phyloP scores from a whole-genome alignment of 1,140 invertebrate genomes.

The Steinernema feltiae region DNA sequence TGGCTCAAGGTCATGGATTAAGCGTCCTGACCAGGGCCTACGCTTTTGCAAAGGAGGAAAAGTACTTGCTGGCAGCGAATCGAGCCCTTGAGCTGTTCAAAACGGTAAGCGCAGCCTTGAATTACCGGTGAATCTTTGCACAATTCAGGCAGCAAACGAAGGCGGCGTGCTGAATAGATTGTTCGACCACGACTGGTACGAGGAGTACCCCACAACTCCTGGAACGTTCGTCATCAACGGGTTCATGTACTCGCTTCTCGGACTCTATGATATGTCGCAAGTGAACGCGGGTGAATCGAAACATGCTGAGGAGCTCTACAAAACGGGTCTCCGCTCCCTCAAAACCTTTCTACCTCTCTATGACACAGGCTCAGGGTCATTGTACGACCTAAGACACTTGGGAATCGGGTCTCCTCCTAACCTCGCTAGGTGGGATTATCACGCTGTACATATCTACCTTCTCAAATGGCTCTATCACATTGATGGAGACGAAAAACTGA shows the following conservation, averaged over 20 bases:
- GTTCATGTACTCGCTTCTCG: constrained; percentile 93
- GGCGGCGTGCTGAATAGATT: constrained; percentile 73
- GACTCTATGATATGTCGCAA: constrained; percentile 76
- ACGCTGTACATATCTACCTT: constrained; percentile 94
- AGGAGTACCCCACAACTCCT: constrained; percentile 94
- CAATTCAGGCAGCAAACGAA: constrained; percentile 40
- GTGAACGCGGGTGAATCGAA: constrained; percentile 16
- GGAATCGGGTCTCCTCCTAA: constrained; percentile 80
- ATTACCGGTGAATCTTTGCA: neutral
- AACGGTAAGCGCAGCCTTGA: constrained; percentile 64
- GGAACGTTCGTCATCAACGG: constrained; percentile 93
- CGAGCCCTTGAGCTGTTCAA: constrained; percentile 75
- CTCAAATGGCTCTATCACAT: constrained; percentile 80
- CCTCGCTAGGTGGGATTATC: constrained; percentile 83
- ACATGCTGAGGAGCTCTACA: constrained; percentile 45
- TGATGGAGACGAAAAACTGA: constrained; percentile 73
- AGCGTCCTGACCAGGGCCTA: constrained; percentile 83
- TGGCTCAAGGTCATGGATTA: constrained; percentile 94
- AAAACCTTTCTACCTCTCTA: constrained; percentile 82
- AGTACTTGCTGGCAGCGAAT: constrained; percentile 74
- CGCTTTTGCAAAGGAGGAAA: constrained; percentile 69
- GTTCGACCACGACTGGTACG: constrained; percentile 75
- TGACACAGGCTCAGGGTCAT: constrained; percentile 90
- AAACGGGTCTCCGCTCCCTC: constrained; percentile 64
- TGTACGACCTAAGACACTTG: constrained; percentile 90